These are phyloP conservation scores for Onychomys torridus DNA, from an alignment of 2,797 vertebrate genomes.

Conservation along the genomic window DNA sequence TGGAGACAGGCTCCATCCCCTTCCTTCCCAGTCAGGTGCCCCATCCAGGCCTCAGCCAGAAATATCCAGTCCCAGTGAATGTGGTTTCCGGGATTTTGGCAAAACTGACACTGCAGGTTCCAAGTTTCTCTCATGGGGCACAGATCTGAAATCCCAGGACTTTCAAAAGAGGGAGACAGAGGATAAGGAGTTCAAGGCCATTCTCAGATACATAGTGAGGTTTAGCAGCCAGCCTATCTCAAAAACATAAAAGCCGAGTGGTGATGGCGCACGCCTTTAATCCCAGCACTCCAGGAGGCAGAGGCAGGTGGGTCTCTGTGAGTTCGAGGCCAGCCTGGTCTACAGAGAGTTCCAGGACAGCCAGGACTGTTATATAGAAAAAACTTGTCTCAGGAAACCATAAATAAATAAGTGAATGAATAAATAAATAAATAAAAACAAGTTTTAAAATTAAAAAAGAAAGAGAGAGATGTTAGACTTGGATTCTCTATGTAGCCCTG, in stretches of 20 bases:
- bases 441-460: neutral
- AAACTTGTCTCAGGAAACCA: too few species aligned
- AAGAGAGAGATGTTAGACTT: neutral
- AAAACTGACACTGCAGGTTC: neutral
- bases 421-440: neutral
- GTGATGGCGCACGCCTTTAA: too few species aligned
- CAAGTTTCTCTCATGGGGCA: neutral
- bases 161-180: too few species aligned
- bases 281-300: too few species aligned
- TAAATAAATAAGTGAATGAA: too few species aligned
- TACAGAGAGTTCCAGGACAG: too few species aligned
- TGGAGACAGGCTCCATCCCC: neutral
- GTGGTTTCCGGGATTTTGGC: neutral
- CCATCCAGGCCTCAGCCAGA: neutral
- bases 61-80: neutral
- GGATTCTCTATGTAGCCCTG: neutral
- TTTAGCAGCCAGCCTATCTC: neutral
- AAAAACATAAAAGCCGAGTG: neutral
- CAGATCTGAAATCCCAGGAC: neutral
- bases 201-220: neutral
- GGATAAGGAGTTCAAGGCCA: neutral
- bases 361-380: too few species aligned
- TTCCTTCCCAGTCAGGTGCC: neutral
- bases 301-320: too few species aligned
- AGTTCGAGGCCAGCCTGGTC: too few species aligned